Evolutionary conservation across 2,888 invertebrate species (phyloP).

Genomic region (Monoplex corrugatus): DNA sequence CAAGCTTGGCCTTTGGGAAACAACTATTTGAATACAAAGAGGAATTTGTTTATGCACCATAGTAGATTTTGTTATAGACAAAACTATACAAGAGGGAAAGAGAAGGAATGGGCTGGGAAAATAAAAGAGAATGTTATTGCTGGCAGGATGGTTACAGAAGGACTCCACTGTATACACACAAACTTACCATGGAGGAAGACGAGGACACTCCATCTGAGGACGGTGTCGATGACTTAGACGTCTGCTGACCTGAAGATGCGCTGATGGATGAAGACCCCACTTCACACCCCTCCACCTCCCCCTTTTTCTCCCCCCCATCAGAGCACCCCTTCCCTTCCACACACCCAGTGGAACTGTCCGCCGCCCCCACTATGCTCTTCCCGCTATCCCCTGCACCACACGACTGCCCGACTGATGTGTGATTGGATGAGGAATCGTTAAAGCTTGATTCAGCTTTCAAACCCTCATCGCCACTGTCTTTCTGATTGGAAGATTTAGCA

Average conservation of each 20-base stretch:
- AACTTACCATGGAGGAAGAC: background rate
- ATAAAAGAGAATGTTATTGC: no score
- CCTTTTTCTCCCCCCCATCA: slow-evolving; percentile 81
- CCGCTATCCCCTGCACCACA: slow-evolving; percentile 6
- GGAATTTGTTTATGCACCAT: no score
- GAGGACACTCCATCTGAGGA: slow-evolving; percentile 30
- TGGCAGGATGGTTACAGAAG: no score
- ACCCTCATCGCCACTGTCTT: slow-evolving; percentile 29
- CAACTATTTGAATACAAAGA: no score
- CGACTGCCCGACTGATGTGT: background rate
- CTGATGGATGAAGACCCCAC: background rate
- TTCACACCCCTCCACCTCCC: slow-evolving; percentile 54
- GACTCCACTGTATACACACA: no score
- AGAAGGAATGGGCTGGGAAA: no score
- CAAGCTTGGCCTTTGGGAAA: no score
- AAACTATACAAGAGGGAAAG: no score
- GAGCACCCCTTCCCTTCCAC: background rate
- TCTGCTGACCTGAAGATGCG: background rate
- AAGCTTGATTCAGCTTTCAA: background rate
- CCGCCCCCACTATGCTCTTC: slow-evolving; percentile 16
- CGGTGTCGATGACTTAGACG: background rate
- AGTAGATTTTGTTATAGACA: no score
- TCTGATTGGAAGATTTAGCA: background rate
- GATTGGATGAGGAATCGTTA: background rate
- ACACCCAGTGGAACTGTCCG: background rate